phyloP scores from a whole-genome alignment of 2,797 vertebrate genomes.

The Anguilla pacifica region DNA sequence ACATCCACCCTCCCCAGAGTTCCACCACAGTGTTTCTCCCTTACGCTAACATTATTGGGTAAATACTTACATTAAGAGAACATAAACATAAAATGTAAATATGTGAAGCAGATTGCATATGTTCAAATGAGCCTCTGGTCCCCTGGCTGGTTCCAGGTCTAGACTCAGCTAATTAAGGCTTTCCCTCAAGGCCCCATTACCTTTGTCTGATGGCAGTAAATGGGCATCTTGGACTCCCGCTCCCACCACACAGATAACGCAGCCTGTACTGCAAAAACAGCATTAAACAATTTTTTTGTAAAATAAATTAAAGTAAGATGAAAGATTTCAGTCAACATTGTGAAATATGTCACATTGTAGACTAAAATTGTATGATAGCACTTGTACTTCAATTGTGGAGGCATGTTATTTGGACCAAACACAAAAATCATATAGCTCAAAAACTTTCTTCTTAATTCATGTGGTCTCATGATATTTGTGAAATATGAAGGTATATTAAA shows the following conservation, averaged over 20 bases:
- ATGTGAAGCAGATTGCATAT: slow-evolving; percentile 23
- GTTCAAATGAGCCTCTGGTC: slow-evolving; percentile 31
- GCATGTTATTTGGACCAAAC: too few species aligned
- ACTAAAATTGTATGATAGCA: too few species aligned
- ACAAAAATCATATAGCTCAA: too few species aligned
- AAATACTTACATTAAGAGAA: slow-evolving; percentile 16
- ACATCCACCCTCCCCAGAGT: not conserved
- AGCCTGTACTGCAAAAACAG: not conserved
- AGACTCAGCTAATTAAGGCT: slow-evolving; percentile 36
- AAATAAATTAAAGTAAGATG: not conserved
- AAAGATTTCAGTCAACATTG: not conserved
- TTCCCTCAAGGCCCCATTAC: slow-evolving; percentile 36
- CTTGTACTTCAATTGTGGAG: too few species aligned
- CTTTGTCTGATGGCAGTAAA: slow-evolving; percentile 39
- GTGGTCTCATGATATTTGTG: too few species aligned
- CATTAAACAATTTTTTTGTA: not conserved
- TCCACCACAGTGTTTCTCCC: not conserved
- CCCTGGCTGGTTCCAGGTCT: slow-evolving; percentile 22
- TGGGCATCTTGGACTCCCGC: not conserved
- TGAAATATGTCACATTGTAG: too few species aligned
- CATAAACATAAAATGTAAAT: slow-evolving; percentile 31
- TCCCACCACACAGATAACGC: not conserved
- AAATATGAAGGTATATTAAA: too few species aligned
- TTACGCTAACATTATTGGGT: slow-evolving; percentile 23
- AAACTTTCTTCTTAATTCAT: too few species aligned